Conservation (phyloP, 2,888 invertebrate genomes). For the Aporophyla nigra region DNA sequence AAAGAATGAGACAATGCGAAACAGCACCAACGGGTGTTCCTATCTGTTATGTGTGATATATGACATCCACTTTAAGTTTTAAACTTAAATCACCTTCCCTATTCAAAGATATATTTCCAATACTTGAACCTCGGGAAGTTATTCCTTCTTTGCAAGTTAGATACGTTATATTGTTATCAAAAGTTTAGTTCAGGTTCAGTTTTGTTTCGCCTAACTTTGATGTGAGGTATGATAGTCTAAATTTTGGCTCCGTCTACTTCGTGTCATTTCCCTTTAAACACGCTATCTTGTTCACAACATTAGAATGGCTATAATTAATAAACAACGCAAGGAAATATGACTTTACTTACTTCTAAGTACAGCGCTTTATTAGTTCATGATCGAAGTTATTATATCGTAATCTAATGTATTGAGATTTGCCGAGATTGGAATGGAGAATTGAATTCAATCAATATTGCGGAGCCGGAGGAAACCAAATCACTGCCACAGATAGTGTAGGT, state of each 20-base stretch:
- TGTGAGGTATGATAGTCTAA: constrained; percentile 36
- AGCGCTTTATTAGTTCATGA: constrained; percentile 43
- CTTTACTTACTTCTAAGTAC: constrained; percentile 10
- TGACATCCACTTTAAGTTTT: not conserved
- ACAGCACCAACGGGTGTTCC: not conserved
- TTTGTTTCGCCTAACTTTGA: constrained; percentile 38
- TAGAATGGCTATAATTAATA: constrained; percentile 34
- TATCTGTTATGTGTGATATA: not conserved
- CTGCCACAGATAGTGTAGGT: constrained; percentile 41
- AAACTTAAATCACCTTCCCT: constrained; percentile 10
- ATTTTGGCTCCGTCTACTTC: constrained; percentile 29
- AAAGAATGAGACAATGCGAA: not conserved
- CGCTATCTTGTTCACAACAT: constrained; percentile 8
- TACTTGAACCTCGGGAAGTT: constrained; percentile 13
- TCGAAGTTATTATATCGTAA: constrained; percentile 48
- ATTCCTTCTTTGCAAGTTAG: constrained; percentile 33
- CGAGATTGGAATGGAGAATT: constrained; percentile 32
- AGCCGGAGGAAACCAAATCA: constrained; percentile 53
- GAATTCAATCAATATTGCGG: constrained; percentile 51
- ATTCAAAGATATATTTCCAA: constrained; percentile 11
- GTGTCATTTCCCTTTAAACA: constrained; percentile 31
- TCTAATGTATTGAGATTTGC: constrained; percentile 35
- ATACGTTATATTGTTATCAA: constrained; percentile 34
- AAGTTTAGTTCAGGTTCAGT: constrained; percentile 36
- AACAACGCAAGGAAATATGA: constrained; percentile 42